Percentiles rank a stretch among this genome's conserved stretches.
These are phyloP conservation scores for Trichechus manatus DNA, from an alignment of 2,113 vertebrate genomes.

Conservation along the genomic window DNA sequence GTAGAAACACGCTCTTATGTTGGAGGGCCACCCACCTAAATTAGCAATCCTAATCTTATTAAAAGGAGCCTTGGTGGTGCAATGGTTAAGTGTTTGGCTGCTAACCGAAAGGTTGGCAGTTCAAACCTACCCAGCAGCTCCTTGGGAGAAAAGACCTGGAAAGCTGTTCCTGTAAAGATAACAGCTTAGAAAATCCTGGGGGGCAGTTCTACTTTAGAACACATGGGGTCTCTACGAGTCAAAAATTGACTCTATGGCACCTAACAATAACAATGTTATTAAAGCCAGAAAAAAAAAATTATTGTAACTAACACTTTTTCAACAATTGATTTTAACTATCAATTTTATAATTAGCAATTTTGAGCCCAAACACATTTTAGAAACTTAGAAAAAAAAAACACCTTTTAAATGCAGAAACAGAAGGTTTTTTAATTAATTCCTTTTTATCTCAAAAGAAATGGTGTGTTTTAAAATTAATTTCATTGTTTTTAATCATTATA, in stretches of 20 bases:
- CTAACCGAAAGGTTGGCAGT: background rate
- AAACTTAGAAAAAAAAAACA: background rate
- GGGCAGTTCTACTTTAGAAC: background rate
- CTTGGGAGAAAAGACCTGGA: background rate
- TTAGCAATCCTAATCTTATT: background rate
- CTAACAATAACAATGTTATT: background rate
- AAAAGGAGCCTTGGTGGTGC: background rate
- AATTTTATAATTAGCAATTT: slow-evolving; percentile 34
- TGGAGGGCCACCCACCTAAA: background rate
- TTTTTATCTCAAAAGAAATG: slow-evolving; percentile 13
- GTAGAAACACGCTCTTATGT: background rate
- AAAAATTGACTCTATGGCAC: background rate
- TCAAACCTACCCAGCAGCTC: background rate
- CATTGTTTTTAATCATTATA: background rate
- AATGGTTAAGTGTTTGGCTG: background rate
- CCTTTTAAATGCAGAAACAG: background rate
- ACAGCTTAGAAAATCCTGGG: background rate
- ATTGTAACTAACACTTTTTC: background rate
- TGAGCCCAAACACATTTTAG: slow-evolving; percentile 11
- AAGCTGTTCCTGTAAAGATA: background rate
- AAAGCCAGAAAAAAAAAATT: background rate
- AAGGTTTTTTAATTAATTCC: slow-evolving; percentile 4
- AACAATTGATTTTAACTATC: slow-evolving; percentile 26
- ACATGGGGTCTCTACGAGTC: background rate
- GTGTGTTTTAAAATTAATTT: background rate